Evolutionary conservation across 1,140 invertebrate species (phyloP).

Genomic region (Paraescarpia echinospica): DNA sequence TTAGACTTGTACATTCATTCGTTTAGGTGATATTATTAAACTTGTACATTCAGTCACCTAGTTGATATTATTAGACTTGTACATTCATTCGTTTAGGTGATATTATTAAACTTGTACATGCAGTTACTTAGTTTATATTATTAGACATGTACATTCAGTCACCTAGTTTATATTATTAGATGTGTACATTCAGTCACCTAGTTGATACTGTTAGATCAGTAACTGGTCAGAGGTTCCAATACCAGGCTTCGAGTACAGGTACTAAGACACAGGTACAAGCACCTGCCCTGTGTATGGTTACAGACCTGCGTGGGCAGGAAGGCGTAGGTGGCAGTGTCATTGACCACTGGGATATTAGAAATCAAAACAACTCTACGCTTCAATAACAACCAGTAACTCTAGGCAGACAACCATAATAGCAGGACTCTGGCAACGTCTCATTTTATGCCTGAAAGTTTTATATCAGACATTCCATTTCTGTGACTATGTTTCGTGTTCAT

Average conservation of each 20-base stretch:
- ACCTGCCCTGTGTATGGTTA: neutral
- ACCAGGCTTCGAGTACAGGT: neutral
- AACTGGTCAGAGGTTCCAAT: neutral
- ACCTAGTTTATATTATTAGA: neutral
- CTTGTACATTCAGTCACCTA: neutral
- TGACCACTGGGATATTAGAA: neutral
- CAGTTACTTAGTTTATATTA: neutral
- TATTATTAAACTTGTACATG: neutral
- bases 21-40: too few relatives aligned
- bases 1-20: neutral
- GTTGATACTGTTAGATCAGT: neutral
- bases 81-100: neutral
- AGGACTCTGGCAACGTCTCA: neutral
- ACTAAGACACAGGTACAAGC: neutral
- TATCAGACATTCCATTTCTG: too few relatives aligned
- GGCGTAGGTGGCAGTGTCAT: neutral
- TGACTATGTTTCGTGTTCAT: too few relatives aligned
- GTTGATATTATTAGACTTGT: neutral
- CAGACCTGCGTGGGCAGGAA: neutral
- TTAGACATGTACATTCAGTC: neutral
- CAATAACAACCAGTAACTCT: neutral
- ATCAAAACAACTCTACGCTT: neutral
- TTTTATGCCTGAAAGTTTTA: too few relatives aligned
- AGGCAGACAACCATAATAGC: neutral
- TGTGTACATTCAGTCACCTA: neutral